phyloP scores from a whole-genome alignment of 2,113 vertebrate species.

The Vidua chalybeata region DNA sequence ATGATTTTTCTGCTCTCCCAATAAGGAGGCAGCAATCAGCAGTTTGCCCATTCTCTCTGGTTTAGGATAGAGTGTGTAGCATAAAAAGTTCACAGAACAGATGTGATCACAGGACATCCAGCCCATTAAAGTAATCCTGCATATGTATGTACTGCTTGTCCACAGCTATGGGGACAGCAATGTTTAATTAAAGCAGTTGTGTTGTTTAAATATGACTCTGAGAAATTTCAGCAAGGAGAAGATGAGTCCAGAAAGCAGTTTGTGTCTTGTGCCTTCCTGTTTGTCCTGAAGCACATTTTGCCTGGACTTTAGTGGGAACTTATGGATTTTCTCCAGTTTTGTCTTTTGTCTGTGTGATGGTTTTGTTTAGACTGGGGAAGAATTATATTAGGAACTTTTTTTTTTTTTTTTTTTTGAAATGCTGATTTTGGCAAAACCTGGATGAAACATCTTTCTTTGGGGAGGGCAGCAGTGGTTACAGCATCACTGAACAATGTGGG shows the following conservation, averaged over 20 bases:
- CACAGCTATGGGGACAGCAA: neutral
- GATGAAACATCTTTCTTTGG: neutral
- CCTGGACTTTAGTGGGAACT: slow-evolving; percentile 49
- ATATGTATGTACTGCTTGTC: neutral
- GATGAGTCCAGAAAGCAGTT: slow-evolving; percentile 29
- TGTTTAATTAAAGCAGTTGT: slow-evolving; percentile 14
- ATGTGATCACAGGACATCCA: neutral
- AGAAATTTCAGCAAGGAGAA: slow-evolving; percentile 42
- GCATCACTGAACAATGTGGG: neutral
- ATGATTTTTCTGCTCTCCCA: neutral
- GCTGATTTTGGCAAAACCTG: neutral
- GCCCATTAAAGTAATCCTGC: neutral
- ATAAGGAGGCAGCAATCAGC: neutral
- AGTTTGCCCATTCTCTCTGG: neutral
- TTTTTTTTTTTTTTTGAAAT: neutral
- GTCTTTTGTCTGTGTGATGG: neutral
- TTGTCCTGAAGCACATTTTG: slow-evolving; percentile 43
- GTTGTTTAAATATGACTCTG: slow-evolving; percentile 11
- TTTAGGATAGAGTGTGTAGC: neutral
- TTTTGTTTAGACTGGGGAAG: neutral
- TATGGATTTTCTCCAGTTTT: slow-evolving; percentile 38
- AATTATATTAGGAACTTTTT: neutral
- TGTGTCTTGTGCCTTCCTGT: slow-evolving; percentile 34
- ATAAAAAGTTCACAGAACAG: neutral
- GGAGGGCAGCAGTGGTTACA: neutral